phyloP scores from a whole-genome alignment of 2,888 invertebrate species.

The Megamerina dolium region DNA sequence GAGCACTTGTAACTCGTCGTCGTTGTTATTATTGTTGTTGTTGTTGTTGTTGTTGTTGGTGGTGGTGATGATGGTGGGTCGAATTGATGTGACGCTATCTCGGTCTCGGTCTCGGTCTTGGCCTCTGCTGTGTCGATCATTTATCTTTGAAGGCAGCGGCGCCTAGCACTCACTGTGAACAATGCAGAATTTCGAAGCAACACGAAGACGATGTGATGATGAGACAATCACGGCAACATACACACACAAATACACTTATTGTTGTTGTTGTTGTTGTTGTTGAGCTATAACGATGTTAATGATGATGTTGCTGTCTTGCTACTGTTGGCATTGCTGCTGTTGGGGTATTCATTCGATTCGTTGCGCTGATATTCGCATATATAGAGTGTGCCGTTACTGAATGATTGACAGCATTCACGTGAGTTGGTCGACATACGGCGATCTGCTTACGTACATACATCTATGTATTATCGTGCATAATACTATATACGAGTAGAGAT shows the following conservation, averaged over 20 bases:
- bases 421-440: neutral
- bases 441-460: no score
- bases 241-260: no score
- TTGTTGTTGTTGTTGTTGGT: no score
- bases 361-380: conserved; percentile 6
- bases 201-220: neutral
- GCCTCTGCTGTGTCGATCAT: neutral
- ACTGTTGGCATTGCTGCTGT: neutral
- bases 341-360: neutral
- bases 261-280: no score
- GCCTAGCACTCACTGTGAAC: neutral
- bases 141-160: neutral
- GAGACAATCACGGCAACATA: neutral
- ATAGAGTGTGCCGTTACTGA: no score
- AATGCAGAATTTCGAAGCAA: conserved; percentile 5
- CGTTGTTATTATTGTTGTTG: neutral
- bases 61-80: no score
- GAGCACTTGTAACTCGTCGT: conserved; percentile 3
- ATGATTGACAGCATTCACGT: conserved; percentile 17
- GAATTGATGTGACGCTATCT: neutral
- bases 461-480: no score
- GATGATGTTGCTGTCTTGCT: conserved; percentile 1
- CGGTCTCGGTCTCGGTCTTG: neutral
- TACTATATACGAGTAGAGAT: no score
- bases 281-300: no score